Percentiles rank a stretch among this genome's conserved stretches.
These are phyloP conservation scores for Microplitis demolitor DNA, from an alignment of 1,140 invertebrate species.

Conservation along the genomic window DNA sequence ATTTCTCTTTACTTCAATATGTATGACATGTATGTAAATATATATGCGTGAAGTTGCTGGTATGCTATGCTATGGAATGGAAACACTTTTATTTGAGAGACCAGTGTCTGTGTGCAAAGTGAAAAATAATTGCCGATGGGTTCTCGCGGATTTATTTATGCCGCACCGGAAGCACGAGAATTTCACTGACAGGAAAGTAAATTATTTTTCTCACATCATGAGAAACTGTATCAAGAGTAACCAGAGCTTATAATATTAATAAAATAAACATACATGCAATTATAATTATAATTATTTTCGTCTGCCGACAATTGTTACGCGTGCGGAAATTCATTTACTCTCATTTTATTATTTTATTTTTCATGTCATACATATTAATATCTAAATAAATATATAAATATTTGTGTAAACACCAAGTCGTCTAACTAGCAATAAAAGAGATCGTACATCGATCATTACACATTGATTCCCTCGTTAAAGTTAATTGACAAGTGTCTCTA, in stretches of 20 bases:
- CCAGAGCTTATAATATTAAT: too few relatives aligned
- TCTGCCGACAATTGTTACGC: too few relatives aligned
- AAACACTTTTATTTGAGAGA: background rate
- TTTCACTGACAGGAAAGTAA: conserved; percentile 30
- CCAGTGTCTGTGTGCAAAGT: conserved; percentile 25
- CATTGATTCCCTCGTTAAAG: conserved; percentile 1
- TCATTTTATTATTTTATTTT: too few relatives aligned
- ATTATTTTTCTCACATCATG: conserved; percentile 16
- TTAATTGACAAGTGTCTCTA: conserved; percentile 7
- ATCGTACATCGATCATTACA: background rate
- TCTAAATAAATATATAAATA: too few relatives aligned
- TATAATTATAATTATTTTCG: too few relatives aligned
- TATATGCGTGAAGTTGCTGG: background rate
- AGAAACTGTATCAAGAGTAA: too few relatives aligned
- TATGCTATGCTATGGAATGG: background rate
- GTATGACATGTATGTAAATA: conserved; percentile 2
- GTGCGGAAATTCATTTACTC: too few relatives aligned
- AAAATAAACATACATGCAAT: too few relatives aligned
- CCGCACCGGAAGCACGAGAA: conserved; percentile 20
- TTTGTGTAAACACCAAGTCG: too few relatives aligned
- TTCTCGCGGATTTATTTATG: conserved; percentile 12
- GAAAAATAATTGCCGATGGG: conserved; percentile 34
- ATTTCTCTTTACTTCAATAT: background rate
- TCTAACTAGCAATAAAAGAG: background rate
- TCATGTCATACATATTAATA: too few relatives aligned